A percentile compares a stretch with the other conserved stretches of the same genome.
phyloP scores from a whole-genome alignment of 2,888 invertebrate species.

The Dyspetes luteomarginatus region DNA sequence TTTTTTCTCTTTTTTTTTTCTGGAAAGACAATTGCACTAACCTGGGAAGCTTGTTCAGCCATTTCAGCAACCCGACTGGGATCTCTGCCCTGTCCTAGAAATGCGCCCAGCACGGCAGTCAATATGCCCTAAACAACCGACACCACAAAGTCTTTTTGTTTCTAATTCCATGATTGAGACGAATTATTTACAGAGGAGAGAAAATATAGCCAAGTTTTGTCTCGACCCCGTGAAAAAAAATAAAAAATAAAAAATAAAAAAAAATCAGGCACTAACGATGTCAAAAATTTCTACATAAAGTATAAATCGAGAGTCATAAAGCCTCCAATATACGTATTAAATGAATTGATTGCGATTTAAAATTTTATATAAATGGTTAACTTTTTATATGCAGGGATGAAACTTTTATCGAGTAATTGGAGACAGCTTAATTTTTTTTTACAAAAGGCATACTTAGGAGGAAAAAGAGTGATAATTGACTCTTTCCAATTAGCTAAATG shows the following conservation, averaged over 20 bases:
- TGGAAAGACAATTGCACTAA: constrained; percentile 85
- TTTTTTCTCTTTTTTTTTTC: background rate
- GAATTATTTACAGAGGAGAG: constrained; percentile 73
- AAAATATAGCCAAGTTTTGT: constrained; percentile 6
- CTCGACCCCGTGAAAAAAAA: background rate
- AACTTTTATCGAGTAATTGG: background rate
- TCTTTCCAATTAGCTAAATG: background rate
- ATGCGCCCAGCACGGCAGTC: constrained; percentile 95
- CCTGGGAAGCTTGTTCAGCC: constrained; percentile 98
- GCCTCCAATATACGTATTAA: background rate
- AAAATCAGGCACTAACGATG: background rate
- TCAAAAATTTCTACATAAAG: background rate
- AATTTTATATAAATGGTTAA: background rate
- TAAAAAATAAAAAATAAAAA: constrained; percentile 1
- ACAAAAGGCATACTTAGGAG: too few relatives aligned
- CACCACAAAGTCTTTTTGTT: constrained; percentile 72
- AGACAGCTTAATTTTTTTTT: too few relatives aligned
- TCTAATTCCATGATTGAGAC: constrained; percentile 61
- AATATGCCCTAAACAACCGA: constrained; percentile 92
- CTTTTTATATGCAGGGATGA: background rate
- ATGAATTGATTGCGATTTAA: background rate
- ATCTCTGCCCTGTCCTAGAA: constrained; percentile 94
- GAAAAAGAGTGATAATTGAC: background rate
- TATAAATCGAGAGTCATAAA: background rate
- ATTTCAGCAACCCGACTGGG: constrained; percentile 96